Percentiles rank a stretch among this genome's conserved stretches.
Evolutionary conservation across 30 jellyfish, hydroid and myxozoan species (phyloP).

Genomic region (Pseudorhiza aurosa): DNA sequence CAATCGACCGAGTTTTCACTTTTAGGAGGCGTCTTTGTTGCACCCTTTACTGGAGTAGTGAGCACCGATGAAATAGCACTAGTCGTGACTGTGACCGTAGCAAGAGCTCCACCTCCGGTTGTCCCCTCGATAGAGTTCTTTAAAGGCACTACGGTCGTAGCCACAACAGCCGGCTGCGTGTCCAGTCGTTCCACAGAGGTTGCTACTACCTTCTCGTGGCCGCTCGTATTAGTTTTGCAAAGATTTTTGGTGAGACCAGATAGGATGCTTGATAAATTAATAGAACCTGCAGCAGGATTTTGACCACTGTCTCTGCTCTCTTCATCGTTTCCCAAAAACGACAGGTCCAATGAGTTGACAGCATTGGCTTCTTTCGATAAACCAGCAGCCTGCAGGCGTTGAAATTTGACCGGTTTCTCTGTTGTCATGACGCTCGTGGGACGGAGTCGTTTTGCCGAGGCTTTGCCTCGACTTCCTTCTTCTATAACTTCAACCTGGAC

Average conservation of each 20-base stretch:
- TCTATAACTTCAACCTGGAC: constrained; percentile 64
- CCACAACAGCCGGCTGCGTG: neutral
- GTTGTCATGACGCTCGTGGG: constrained; percentile 35
- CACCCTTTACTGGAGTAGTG: constrained; percentile 60
- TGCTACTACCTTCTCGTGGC: neutral
- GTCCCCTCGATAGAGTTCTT: neutral
- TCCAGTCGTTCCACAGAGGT: neutral
- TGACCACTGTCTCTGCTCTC: constrained; percentile 10
- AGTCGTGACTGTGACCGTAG: neutral
- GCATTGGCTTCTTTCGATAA: neutral
- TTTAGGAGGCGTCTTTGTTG: constrained; percentile 61
- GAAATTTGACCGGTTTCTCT: constrained; percentile 27
- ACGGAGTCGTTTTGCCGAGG: constrained; percentile 53
- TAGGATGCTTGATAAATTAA: constrained; percentile 41
- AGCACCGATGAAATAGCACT: constrained; percentile 50
- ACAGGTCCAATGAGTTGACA: constrained; percentile 32
- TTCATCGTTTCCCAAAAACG: constrained; percentile 45
- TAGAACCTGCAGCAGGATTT: constrained; percentile 16
- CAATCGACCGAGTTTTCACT: constrained; percentile 12
- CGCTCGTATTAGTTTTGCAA: constrained; percentile 7
- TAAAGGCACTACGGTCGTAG: neutral
- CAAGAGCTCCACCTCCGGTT: neutral
- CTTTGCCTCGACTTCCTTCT: constrained; percentile 58
- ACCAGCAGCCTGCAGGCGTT: neutral
- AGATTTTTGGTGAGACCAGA: constrained; percentile 66